Base-by-base conservation (phyloP, 1,140 invertebrate species). In the Pseudomyrmex cubaensis region DNA sequence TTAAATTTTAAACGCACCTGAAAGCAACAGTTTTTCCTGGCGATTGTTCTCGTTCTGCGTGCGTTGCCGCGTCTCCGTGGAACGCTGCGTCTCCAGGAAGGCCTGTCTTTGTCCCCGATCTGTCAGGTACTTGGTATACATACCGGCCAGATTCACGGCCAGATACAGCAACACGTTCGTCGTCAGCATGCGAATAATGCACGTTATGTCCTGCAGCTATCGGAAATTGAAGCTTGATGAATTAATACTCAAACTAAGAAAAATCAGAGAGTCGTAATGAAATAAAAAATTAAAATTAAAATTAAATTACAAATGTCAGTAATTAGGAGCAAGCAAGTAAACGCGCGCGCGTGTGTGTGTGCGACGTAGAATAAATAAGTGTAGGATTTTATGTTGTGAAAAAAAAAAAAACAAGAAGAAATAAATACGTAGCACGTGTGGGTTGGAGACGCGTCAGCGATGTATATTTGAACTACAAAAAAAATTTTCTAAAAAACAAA, bases 111-210 rank as follows among this genome's bases (percentile, higher is more conserved):
- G 99, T 13, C 98, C 98, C 84, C 98, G 95, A 93, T 99, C 98
- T 0, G 98, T 99, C 63, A 99, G 94, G 93, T 98, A 99, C 94
- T 99, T 99, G 7, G 98, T 99, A 92, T 99, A 99, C 95, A 99
- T 97, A 22, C 99, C 99, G 25, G 98, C 97, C 76, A 99, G 96
- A 94, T 99, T 99, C 2, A 99, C 97, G 61, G 97, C 98, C 8
- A 96, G 94, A 91, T 98, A 99, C 0, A 99, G 94, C 5, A 98
- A 93, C 13, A 96, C 94, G 93, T 98, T 98, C 48, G 97, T 96
- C 56, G 97, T 93, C 75, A 98, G 94, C 90, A 96, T 95, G 54
- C 96, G 95, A 1, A 95, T 91, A 13, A 96, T 95, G 89, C 97
- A 98, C 4, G 94, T 91, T 13, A 93, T 80, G 22, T 95, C 94